phyloP scores from a whole-genome alignment of 2,888 invertebrate species.

The Thelaira solivaga region DNA sequence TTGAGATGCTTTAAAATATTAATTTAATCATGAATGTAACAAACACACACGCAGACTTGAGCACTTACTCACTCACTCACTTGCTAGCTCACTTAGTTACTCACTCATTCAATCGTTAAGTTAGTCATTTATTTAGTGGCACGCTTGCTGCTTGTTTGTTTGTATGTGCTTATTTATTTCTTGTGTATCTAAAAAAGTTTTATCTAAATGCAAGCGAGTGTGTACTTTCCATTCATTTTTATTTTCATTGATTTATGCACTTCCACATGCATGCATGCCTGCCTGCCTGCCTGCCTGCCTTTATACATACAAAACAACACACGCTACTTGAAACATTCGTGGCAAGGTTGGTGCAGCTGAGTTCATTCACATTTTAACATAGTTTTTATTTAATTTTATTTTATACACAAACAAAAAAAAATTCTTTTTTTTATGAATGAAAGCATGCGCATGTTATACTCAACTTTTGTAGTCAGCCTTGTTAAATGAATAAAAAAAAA shows the following conservation, averaged over 20 bases:
- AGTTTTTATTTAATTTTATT: constrained; percentile 48
- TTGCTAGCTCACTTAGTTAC: neutral
- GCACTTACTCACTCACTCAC: constrained; percentile 8
- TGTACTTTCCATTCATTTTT: constrained; percentile 54
- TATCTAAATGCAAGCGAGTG: neutral
- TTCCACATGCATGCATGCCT: constrained; percentile 12
- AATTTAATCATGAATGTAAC: neutral
- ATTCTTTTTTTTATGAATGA: constrained; percentile 56
- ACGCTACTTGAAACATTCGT: constrained; percentile 45
- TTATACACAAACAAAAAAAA: no score
- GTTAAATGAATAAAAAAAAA: constrained; percentile 40
- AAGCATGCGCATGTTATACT: constrained; percentile 61
- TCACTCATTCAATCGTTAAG: neutral
- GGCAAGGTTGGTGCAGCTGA: constrained; percentile 61
- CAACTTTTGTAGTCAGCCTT: constrained; percentile 48
- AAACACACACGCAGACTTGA: neutral
- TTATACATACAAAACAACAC: neutral
- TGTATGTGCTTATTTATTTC: neutral
- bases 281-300: neutral
- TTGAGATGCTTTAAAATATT: constrained; percentile 28
- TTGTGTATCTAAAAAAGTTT: neutral
- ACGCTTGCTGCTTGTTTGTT: neutral
- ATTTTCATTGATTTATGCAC: constrained; percentile 55
- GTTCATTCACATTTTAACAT: constrained; percentile 63
- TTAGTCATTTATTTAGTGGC: constrained; percentile 20